Evolutionary conservation across 64 coral and sea anemone genomes (phyloP), one percentile per base, ranked within the genome.

Genomic region (Montipora sp.): DNA sequence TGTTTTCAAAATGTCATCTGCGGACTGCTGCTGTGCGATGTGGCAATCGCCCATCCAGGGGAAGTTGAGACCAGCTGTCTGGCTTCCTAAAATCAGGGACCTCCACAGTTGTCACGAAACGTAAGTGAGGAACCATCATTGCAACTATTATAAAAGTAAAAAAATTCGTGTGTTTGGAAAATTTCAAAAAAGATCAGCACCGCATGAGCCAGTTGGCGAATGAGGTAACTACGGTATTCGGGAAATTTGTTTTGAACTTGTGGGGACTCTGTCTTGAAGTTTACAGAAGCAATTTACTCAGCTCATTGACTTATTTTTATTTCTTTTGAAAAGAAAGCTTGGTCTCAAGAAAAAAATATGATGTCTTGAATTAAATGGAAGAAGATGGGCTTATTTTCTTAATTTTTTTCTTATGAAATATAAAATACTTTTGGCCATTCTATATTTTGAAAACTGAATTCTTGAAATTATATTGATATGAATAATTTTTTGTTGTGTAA

Each of bases 1-100:
- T 57, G 66, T 58, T 82, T 19, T 47, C 12, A 91, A 91, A 65
- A 94, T 95, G 89, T 92, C 93, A 2, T 95, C 96, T 19, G 93
- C 93, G 27, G 93, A 98, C 79, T 95, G 93, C 70, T 98, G 93
- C 48, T 98, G 95, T 68, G 90, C 89, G 44, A 96, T 96, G 98
- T 96, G 94, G 85, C 98, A 99, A 76, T 91, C 98, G 8, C 98
- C 98, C 9, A 90, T 99, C 57, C 94, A 96, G 75, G 98, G 89
- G 43, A 82, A 83, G 16, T 7, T 99, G 47, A 87, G 98, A 74
- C 98, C 98, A 63, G 98, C 94, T 7, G 89, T 96, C 63, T 99
- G 98, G 98, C 43, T 96, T 44, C 98, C 98, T 68, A 84, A 92
- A 80, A 69, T 99, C 22, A 91, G 83, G n/a, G 96, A 94, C 43